Percentiles rank a stretch among this genome's conserved stretches.
Evolutionary conservation across 1,140 invertebrate genomes (phyloP).

Genomic region (Drosophila tristis): DNA sequence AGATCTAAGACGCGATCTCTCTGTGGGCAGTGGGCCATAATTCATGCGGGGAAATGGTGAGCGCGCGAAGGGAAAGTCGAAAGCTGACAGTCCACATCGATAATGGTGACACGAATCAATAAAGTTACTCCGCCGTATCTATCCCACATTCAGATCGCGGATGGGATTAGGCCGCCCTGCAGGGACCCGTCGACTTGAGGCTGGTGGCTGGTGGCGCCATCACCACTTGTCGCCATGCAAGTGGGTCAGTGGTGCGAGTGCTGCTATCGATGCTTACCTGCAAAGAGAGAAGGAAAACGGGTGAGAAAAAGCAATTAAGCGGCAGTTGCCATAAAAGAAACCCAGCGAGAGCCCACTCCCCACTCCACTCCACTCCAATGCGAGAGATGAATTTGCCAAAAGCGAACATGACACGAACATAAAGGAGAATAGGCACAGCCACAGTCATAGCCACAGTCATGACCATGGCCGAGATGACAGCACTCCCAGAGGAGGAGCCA

Average conservation of each 20-base stretch:
- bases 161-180: conserved; percentile 32
- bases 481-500: not conserved
- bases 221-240: conserved; percentile 57
- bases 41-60: conserved; percentile 29
- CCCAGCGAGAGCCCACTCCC: conserved; percentile 34
- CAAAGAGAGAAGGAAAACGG: conserved; percentile 45
- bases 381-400: conserved; percentile 56
- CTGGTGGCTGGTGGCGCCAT: conserved; percentile 46
- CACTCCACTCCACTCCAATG: not conserved
- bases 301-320: conserved; percentile 66
- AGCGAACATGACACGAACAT: conserved; percentile 36
- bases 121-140: conserved; percentile 42
- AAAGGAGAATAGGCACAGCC: not conserved
- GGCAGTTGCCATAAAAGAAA: conserved; percentile 53
- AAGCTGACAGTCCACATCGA: conserved; percentile 49
- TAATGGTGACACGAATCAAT: conserved; percentile 78
- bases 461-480: not conserved
- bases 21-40: conserved; percentile 61
- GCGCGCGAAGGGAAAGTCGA: conserved; percentile 39
- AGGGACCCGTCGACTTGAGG: conserved; percentile 17
- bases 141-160: conserved; percentile 53
- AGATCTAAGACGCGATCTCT: conserved; percentile 42
- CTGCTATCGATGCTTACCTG: conserved; percentile 56
- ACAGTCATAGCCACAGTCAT: no score
- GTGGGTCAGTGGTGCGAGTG: conserved; percentile 66